Conservation (phyloP, 1,140 invertebrate genomes). For the Battus philenor region DNA sequence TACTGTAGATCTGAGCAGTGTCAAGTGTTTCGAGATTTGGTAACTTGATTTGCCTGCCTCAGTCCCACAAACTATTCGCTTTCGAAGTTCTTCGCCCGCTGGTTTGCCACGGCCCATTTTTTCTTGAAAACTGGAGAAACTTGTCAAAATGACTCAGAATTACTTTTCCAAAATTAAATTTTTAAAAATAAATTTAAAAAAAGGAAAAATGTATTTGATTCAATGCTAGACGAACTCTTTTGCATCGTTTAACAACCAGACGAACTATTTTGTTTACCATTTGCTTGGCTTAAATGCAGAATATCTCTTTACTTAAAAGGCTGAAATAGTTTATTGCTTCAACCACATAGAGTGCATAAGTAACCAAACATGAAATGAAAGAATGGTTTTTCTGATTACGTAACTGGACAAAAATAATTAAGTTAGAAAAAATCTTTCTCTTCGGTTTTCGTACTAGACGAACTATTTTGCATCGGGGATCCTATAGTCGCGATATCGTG, state of each 20-base stretch:
- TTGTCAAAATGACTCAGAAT: neutral
- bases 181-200: no score
- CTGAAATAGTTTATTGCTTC: neutral
- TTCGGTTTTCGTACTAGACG: no score
- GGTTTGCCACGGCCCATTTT: neutral
- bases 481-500: no score
- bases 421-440: no score
- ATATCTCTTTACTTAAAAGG: neutral
- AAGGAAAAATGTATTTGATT: no score
- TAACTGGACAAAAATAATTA: neutral
- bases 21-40: neutral
- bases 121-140: neutral
- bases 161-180: neutral
- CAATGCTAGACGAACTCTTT: no score
- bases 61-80: no score
- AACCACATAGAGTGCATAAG: neutral
- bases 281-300: neutral
- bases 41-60: no score
- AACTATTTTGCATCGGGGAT: no score
- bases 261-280: neutral
- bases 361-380: neutral
- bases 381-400: neutral
- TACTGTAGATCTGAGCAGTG: neutral
- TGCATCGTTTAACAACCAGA: no score
- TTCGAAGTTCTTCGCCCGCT: no score